Base-by-base conservation (phyloP, 2,797 vertebrate species). In the Labroides dimidiatus region DNA sequence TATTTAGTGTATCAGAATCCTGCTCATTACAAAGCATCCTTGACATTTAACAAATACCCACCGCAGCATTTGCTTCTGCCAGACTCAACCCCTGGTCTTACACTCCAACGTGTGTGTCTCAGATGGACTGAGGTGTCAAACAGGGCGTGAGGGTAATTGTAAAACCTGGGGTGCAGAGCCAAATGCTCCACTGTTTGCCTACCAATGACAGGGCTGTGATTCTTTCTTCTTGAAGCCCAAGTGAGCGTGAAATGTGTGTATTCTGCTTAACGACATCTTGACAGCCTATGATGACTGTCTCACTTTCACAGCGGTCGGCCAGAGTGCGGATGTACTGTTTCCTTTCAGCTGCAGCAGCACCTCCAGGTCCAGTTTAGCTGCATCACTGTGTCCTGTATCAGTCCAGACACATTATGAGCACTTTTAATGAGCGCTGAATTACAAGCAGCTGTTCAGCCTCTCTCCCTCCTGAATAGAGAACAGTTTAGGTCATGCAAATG, bases 241-340 rank as follows among this genome's bases (percentile, higher is more conserved):
- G 75, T 77, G 85, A 72, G 75, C 86, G 85, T 90, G 84, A 90
- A 85, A 84, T 84, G 81, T 77, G 79, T 72, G 76, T 48, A 68
- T 73, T 86, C 78, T 78, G 81, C 70, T 75, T 62, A 87, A 77
- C 14, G 30, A 72, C 87, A 56, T 78, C 78, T 67, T 72, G 86
- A 85, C 81, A 78, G 73, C 54, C 69, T 41, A 39, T 74, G 81
- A 87, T 84, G 81, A 77, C 78, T 80, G 80, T 61, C 49, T 24
- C 27, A 43, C 69, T 75, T 15, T 50, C 4, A 10, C 50, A 43
- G 64, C 69, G 51, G 67, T 69, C 58, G 49, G 56, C 79, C 60
- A 19, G 42, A 37, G 66, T 20, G 64, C 1, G 68, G 78, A 81
- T 77, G 69, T 23, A 33, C 59, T 33, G 47, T 10, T 49, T 69